Percentiles rank a stretch among this genome's conserved stretches.
Conservation (phyloP, 2,888 invertebrate genomes). For the Drosophila pegasa region DNA sequence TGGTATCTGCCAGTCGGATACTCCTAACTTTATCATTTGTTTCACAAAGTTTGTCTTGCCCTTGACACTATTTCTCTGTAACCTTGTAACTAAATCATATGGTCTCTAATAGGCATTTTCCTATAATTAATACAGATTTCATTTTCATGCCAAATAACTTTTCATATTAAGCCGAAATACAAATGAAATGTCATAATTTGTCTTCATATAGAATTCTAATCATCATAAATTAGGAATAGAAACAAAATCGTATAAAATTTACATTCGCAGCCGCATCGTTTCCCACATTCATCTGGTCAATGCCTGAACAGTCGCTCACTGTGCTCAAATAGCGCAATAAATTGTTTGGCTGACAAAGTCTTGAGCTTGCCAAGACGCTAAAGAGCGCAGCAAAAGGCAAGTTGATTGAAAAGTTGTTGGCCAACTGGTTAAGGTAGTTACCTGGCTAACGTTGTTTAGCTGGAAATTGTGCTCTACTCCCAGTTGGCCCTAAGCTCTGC, state of each 20-base stretch:
- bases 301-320: slow-evolving; percentile 6
- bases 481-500: slow-evolving; percentile 28
- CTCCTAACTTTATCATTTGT: background rate
- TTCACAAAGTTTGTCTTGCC: background rate
- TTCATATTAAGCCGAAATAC: background rate
- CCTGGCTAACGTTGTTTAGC: slow-evolving; percentile 7
- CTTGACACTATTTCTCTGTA: background rate
- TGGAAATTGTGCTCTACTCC: slow-evolving; percentile 6
- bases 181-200: background rate
- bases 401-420: slow-evolving; percentile 70
- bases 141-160: background rate
- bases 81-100: background rate
- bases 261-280: background rate
- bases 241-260: background rate
- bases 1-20: background rate
- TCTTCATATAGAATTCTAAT: too few relatives aligned
- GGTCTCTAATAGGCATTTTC: background rate
- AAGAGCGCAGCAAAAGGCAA: slow-evolving; percentile 45
- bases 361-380: slow-evolving; percentile 20
- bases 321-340: slow-evolving; percentile 27
- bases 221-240: background rate
- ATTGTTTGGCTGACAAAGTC: slow-evolving; percentile 48
- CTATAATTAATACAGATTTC: background rate
- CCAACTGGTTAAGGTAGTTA: slow-evolving; percentile 26
- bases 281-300: background rate